These are phyloP conservation scores for Drosophila parthenogenetica DNA, from an alignment of 2,888 invertebrate genomes.

Conservation along the genomic window DNA sequence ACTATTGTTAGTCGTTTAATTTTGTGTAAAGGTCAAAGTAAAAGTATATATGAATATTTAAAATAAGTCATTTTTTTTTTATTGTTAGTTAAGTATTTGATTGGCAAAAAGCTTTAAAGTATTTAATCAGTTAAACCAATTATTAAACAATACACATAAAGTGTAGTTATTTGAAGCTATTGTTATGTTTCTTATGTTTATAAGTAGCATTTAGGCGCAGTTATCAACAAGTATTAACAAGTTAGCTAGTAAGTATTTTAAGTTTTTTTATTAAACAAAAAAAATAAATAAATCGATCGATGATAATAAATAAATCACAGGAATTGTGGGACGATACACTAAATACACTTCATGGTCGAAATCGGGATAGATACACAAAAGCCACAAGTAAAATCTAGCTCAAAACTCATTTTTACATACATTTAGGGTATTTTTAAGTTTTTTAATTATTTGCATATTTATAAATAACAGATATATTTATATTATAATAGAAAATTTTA, in stretches of 20 bases:
- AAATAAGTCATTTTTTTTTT: slow-evolving; percentile 25
- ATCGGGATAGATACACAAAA: slow-evolving; percentile 3
- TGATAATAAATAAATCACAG: slow-evolving; percentile 3
- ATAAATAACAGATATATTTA: too few relatives aligned
- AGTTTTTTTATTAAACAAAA: slow-evolving; percentile 14
- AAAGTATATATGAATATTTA: slow-evolving; percentile 2
- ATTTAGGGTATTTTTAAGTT: not conserved
- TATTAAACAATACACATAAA: slow-evolving; percentile 11
- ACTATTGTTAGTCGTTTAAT: slow-evolving; percentile 15
- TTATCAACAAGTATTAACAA: slow-evolving; percentile 9
- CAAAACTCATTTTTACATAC: not conserved
- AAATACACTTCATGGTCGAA: slow-evolving; percentile 18
- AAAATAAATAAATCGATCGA: slow-evolving; percentile 24
- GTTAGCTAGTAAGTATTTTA: slow-evolving; percentile 47
- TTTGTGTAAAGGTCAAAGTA: slow-evolving; percentile 40
- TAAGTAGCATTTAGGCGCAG: slow-evolving; percentile 45
- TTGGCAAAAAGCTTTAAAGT: slow-evolving; percentile 23
- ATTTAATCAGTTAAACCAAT: slow-evolving; percentile 18
- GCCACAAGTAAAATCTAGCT: not conserved
- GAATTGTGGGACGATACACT: slow-evolving; percentile 6
- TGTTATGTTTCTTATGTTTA: slow-evolving; percentile 31
- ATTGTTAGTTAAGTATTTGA: slow-evolving; percentile 20
- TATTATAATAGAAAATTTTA: too few relatives aligned
- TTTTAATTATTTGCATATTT: not conserved
- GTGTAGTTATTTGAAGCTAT: slow-evolving; percentile 11